phyloP scores from a whole-genome alignment of 1,140 invertebrate genomes.

The Aphelenchoides fujianensis region DNA sequence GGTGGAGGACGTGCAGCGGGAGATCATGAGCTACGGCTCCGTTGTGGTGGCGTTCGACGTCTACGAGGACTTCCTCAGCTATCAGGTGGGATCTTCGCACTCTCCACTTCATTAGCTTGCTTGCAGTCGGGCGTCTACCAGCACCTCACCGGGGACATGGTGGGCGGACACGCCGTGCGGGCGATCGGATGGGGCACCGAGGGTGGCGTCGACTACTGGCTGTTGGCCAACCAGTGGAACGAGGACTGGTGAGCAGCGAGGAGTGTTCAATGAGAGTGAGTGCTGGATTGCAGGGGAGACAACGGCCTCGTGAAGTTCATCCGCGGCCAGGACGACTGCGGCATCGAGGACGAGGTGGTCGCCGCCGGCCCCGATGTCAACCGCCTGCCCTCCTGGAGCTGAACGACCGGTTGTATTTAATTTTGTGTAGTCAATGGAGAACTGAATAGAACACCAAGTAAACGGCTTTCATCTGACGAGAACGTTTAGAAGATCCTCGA shows the following conservation, averaged over 20 bases:
- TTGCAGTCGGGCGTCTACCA: constrained; percentile 73
- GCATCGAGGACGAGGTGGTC: constrained; percentile 69
- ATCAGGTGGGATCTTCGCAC: too few species aligned
- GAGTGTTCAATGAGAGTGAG: too few species aligned
- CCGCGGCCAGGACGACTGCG: constrained; percentile 77
- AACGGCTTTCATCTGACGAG: too few species aligned
- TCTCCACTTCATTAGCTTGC: too few species aligned
- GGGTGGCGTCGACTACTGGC: constrained; percentile 76
- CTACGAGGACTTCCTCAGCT: constrained; percentile 76
- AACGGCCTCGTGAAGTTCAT: constrained; percentile 79
- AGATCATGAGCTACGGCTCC: constrained; percentile 81
- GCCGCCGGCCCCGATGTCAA: not conserved
- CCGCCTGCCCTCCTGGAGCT: too few species aligned
- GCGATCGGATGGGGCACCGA: constrained; percentile 83
- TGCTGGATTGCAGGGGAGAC: too few species aligned
- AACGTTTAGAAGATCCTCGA: too few species aligned
- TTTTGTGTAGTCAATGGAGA: too few species aligned
- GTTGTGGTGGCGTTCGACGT: constrained; percentile 85
- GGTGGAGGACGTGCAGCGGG: constrained; percentile 73
- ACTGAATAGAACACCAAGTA: too few species aligned
- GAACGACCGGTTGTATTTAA: too few species aligned
- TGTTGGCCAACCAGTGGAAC: constrained; percentile 88
- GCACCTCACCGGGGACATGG: constrained; percentile 71
- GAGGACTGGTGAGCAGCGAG: too few species aligned
- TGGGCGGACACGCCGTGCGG: constrained; percentile 83